Evolutionary conservation across 2,113 vertebrate genomes (phyloP), one percentile per base, ranked within the genome.

Genomic region (Fregata magnificens): DNA sequence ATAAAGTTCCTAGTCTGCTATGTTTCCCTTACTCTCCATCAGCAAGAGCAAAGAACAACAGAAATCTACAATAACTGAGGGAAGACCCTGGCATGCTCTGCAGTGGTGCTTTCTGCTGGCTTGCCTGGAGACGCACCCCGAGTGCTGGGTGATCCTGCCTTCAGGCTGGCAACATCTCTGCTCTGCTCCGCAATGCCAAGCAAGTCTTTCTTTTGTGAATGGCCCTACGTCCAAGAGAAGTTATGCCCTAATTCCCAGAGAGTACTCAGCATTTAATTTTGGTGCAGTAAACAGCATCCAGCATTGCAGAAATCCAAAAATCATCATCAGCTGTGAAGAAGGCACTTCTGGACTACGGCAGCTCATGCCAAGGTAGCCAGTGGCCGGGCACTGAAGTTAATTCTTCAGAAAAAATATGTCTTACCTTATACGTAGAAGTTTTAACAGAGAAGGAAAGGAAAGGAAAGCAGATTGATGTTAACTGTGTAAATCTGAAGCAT

Each of bases 141-240:
- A 53, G 55, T 28, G 2, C 34, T 10, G 58, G 34, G 58, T 24
- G 58, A 36, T 59, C 58, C 58, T 36, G 58, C n/a, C 58, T 61
- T 25, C n/a, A 38, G 38, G 25, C 38, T 81, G 42, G 26, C 56
- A 52, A 14, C 13, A 10, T 34, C 53, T 29, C 42, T 2, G 2
- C 47, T 70, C 62, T 18, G 29, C 59, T n/a, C 79, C 19, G 38
- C 31, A 13, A 25, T 11, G 36, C 66, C 0, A 0, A n/a, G 45
- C 72, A 61, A 58, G 40, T 21, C 21, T 31, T 8, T 21, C 42
- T 69, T 40, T 11, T 34, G 26, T 45, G 26, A 29, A 12, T 0
- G 1, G 72, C 52, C 72, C 13, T 1, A 2, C 36, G 22, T 16
- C 25, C 56, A 45, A 34, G 9, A 24, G 18, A 16, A 67, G 28